Conservation (phyloP, 1,140 invertebrate genomes). For the Dreissena rostriformis region DNA sequence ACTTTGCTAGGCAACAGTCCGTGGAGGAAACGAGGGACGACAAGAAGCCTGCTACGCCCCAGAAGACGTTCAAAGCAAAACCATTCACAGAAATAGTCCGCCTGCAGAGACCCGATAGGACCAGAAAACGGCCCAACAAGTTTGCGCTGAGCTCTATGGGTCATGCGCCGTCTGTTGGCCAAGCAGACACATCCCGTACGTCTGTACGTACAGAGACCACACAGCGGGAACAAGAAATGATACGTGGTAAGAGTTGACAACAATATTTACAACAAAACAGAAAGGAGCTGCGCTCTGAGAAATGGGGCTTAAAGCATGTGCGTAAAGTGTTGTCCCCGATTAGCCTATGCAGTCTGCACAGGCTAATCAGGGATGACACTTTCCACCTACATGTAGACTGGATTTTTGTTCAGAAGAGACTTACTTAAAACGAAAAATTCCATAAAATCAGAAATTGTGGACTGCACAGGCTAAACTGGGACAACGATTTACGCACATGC, state of each 20-base stretch:
- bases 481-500: too few relatives aligned
- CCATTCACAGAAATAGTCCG: slow-evolving; percentile 72
- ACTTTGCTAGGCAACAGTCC: slow-evolving; percentile 15
- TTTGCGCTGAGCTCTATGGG: slow-evolving; percentile 19
- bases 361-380: too few relatives aligned
- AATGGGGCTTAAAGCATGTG: too few relatives aligned
- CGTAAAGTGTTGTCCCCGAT: too few relatives aligned
- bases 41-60: slow-evolving; percentile 5
- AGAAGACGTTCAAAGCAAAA: slow-evolving; percentile 66
- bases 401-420: too few relatives aligned
- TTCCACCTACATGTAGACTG: too few relatives aligned
- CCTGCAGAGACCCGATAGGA: slow-evolving; percentile 76
- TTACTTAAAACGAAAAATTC: too few relatives aligned
- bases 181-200: slow-evolving; percentile 21
- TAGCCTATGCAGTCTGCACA: too few relatives aligned
- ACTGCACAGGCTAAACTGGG: too few relatives aligned
- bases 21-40: slow-evolving; percentile 4
- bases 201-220: slow-evolving; percentile 40
- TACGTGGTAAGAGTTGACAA: slow-evolving; percentile 54
- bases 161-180: slow-evolving; percentile 14
- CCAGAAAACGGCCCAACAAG: slow-evolving; percentile 62
- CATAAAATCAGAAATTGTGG: too few relatives aligned
- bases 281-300: too few relatives aligned
- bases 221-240: slow-evolving; percentile 50
- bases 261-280: too few relatives aligned